Percentiles rank a stretch among this genome's conserved stretches.
phyloP scores from a whole-genome alignment of 2,888 invertebrate species.

The Steinernema carpocapsae region DNA sequence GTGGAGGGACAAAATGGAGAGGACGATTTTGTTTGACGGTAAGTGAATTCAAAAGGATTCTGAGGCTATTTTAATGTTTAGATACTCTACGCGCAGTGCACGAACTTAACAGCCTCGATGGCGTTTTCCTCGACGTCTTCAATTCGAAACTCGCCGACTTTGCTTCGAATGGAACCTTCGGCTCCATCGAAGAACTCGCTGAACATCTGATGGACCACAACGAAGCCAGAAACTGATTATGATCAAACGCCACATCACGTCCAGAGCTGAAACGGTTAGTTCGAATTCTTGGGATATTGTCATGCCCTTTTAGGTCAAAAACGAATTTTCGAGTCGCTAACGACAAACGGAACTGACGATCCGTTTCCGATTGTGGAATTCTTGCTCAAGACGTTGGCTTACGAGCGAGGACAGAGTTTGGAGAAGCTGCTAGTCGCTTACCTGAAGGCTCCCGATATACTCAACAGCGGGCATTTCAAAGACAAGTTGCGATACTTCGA shows the following conservation, averaged over 20 bases:
- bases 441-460: not conserved
- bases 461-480: not conserved
- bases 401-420: not conserved
- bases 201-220: not conserved
- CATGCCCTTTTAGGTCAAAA: not conserved
- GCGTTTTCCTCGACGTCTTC: not conserved
- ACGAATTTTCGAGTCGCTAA: not conserved
- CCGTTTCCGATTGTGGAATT: not conserved
- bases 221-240: not conserved
- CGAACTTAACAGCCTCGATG: not conserved
- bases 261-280: not conserved
- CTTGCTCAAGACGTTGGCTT: not conserved
- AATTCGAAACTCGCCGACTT: not conserved
- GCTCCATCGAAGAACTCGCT: too few relatives aligned
- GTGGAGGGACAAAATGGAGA: too few relatives aligned
- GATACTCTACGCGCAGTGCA: not conserved
- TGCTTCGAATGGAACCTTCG: not conserved
- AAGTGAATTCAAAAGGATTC: too few relatives aligned
- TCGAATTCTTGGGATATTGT: not conserved
- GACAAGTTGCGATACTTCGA: not conserved
- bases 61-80: not conserved
- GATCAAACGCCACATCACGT: constrained; percentile 5
- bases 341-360: not conserved
- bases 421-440: not conserved
- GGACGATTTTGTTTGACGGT: too few relatives aligned